A percentile compares a stretch with the other conserved stretches of the same genome.
Conservation (phyloP, 2,113 vertebrate species). For the Pygoscelis antarcticus region DNA sequence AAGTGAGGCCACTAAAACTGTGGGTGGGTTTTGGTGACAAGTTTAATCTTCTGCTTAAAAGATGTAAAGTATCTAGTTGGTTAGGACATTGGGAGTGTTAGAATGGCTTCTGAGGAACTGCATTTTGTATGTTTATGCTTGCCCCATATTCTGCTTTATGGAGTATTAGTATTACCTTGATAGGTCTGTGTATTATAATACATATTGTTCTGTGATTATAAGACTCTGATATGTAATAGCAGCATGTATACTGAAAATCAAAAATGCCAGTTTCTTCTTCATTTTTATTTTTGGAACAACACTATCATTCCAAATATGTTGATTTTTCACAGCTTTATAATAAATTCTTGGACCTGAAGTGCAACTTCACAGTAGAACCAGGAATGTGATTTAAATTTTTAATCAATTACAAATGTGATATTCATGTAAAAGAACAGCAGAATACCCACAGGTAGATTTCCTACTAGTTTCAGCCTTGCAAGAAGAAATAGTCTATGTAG, state of each 20-base stretch:
- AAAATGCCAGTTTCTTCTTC: not conserved
- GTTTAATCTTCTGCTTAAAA: constrained; percentile 6
- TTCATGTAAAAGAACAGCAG: not conserved
- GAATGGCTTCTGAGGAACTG: constrained; percentile 27
- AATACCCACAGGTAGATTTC: not conserved
- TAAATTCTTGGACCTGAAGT: not conserved
- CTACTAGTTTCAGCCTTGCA: not conserved
- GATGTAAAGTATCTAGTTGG: not conserved
- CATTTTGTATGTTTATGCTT: not conserved
- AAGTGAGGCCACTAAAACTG: not conserved
- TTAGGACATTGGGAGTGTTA: constrained; percentile 24
- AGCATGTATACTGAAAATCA: not conserved
- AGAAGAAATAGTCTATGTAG: not conserved
- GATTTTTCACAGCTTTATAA: not conserved
- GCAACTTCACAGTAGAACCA: not conserved
- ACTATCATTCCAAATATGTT: not conserved
- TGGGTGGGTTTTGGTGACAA: not conserved
- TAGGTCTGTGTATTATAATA: not conserved
- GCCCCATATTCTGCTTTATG: not conserved
- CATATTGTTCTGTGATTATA: not conserved
- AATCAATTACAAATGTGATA: not conserved
- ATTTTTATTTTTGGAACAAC: constrained; percentile 1
- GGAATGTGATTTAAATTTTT: not conserved
- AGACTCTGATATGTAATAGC: not conserved
- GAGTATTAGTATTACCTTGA: not conserved